These are phyloP conservation scores for Stenodera caucasica DNA, from an alignment of 2,888 invertebrate genomes.

Conservation along the genomic window DNA sequence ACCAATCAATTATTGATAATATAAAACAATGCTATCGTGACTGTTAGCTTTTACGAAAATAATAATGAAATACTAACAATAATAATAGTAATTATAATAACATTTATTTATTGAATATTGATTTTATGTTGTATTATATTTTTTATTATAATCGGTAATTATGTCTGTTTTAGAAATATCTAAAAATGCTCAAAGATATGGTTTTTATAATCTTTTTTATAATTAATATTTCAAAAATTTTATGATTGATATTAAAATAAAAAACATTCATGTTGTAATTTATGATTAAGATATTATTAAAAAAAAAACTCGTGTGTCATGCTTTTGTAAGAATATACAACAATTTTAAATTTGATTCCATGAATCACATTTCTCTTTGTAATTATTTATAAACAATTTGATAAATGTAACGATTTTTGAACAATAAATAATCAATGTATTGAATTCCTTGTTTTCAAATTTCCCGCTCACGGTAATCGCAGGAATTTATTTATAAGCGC, in stretches of 20 bases:
- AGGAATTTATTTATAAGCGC: not conserved
- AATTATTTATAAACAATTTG: conserved; percentile 19
- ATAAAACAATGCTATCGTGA: not conserved
- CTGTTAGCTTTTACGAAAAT: not conserved
- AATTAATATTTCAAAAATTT: no score
- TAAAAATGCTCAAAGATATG: not conserved
- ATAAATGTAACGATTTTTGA: conserved; percentile 25
- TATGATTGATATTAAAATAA: no score
- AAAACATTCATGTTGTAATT: not conserved
- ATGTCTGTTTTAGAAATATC: not conserved
- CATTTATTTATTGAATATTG: not conserved
- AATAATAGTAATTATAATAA: not conserved
- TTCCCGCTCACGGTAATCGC: not conserved
- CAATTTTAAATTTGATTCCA: conserved; percentile 25
- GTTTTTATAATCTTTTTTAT: not conserved
- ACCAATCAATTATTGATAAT: not conserved
- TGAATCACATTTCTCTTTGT: conserved; percentile 15
- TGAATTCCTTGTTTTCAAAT: not conserved
- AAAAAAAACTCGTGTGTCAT: not conserved
- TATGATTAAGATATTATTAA: not conserved
- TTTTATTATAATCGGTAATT: not conserved
- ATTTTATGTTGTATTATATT: not conserved
- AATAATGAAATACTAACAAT: not conserved
- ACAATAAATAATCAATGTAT: conserved; percentile 19
- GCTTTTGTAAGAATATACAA: conserved; percentile 26